Evolutionary conservation across 64 coral and sea anemone species (phyloP), one percentile per base, ranked within the genome.

Genomic region (Montipora cactus): DNA sequence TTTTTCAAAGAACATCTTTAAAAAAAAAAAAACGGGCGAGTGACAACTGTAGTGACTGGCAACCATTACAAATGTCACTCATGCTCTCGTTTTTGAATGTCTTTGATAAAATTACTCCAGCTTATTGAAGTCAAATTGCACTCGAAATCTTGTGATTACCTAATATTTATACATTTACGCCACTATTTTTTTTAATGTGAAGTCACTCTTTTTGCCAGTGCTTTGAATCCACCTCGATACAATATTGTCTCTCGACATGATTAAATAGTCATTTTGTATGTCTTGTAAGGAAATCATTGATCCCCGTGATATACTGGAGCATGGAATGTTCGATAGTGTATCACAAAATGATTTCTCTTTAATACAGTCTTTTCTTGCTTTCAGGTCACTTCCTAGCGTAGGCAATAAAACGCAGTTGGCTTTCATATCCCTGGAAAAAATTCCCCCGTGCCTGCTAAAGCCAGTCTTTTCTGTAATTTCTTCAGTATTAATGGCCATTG

Each of bases 271-370:
- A 6, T 81, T 49, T 58, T 49, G 51, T 8, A 52, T n/a, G 9
- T 23, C 50, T 25, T 20, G 21, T 18, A 51, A 28, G 8, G 6
- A 13, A 37, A 37, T 37, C 22, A 28, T 23, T 0, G 79, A 81
- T 46, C 74, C 13, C 13, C 74, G 2, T 57, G 79, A 37, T 57
- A 58, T 14, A 25, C 50, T 59, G n/a, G 79, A 81, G 50, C 79
- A 81, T 5, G 50, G 50, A 81, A 55, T 25, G 9, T 8, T 81
- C 50, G 79, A 81, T 23, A 81, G 7, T 3, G 51, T 58, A 81
- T 81, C 79, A 25, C 79, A 81, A 49, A 57, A 81, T 19, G 79
- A 81, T 59, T 59, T 81, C 5, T 28, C n/a, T 57, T 59, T n/a
- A 21, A 25, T 28, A 3, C 12, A 14, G 62, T 18, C 11, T 67